Evolutionary conservation across 2,888 invertebrate species (phyloP).

Genomic region (Nemoura dubitans): DNA sequence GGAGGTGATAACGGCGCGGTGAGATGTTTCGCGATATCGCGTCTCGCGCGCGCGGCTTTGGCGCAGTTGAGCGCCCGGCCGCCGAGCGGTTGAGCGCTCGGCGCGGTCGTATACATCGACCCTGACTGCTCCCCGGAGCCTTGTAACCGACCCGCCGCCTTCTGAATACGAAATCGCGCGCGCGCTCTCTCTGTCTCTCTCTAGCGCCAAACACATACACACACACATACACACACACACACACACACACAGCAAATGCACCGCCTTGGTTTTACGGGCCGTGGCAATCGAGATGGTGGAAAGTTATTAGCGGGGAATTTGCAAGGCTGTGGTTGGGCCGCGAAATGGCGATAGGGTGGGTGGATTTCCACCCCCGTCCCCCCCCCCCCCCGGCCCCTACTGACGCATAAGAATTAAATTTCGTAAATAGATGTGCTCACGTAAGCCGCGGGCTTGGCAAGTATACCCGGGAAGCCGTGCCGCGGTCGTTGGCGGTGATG

Average conservation of each 20-base stretch:
- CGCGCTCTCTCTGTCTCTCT: neutral
- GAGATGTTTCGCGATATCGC: too few species aligned
- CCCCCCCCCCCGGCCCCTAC: too few species aligned
- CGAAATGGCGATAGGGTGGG: neutral
- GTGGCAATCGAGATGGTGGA: neutral
- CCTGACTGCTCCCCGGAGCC: neutral
- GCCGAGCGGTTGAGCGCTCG: neutral
- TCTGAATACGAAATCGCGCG: neutral
- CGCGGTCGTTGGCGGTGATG: too few species aligned
- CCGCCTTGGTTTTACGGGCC: neutral
- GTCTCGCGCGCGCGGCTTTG: too few species aligned
- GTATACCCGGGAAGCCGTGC: too few species aligned
- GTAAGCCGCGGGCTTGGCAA: too few species aligned
- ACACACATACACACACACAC: too few species aligned
- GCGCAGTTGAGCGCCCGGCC: neutral
- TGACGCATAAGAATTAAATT: too few species aligned
- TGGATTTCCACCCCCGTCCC: neutral
- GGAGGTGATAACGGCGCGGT: too few species aligned
- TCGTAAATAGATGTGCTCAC: too few species aligned
- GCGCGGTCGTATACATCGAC: neutral
- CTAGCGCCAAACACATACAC: too few species aligned
- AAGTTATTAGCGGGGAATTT: neutral
- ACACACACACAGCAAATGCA: neutral
- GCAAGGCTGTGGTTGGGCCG: neutral
- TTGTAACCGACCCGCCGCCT: neutral